Conservation (phyloP, 2,888 invertebrate species). For the Mesorhabditis belari region DNA sequence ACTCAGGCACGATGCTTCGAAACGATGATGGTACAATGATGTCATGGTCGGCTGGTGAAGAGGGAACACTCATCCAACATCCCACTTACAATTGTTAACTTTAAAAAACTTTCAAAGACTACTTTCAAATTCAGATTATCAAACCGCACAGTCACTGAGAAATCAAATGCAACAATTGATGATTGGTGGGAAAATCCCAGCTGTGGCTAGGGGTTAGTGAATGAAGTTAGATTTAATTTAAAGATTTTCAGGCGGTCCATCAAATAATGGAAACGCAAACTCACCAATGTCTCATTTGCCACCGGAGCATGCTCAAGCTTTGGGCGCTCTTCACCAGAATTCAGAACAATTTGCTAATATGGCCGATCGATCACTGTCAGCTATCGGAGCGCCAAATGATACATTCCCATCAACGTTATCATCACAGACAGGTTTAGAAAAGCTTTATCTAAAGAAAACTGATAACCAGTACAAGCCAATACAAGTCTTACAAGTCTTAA, state of each 20-base stretch:
- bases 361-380: neutral
- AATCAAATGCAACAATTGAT: neutral
- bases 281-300: no score
- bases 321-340: neutral
- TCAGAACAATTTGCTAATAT: neutral
- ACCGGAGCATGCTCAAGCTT: neutral
- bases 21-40: slow-evolving; percentile 14
- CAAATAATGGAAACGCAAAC: neutral
- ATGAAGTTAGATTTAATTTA: no score
- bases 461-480: no score
- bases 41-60: slow-evolving; percentile 16
- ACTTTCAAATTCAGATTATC: neutral
- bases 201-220: neutral
- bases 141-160: neutral
- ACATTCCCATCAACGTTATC: neutral
- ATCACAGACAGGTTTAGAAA: neutral
- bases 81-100: neutral
- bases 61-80: slow-evolving; percentile 38
- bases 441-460: no score
- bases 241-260: neutral
- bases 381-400: neutral
- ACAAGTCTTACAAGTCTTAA: no score
- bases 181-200: neutral
- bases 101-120: neutral
- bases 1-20: slow-evolving; percentile 4